Percentiles rank a stretch among this genome's conserved stretches.
Evolutionary conservation across 2,113 vertebrate species (phyloP).

Genomic region (Notiomystis cincta): DNA sequence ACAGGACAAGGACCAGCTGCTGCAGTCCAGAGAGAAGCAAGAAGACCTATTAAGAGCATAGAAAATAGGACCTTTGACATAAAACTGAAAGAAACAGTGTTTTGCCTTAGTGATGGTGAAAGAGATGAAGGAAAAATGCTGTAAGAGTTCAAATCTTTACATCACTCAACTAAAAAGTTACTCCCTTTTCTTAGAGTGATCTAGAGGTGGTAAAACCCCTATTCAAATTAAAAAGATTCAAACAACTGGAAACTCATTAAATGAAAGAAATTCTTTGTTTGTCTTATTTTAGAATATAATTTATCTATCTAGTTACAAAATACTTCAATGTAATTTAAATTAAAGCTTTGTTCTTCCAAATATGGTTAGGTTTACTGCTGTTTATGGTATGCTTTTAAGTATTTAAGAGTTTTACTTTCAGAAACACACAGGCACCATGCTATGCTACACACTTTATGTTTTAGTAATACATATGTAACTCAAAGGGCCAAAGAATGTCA

Average conservation of each 20-base stretch:
- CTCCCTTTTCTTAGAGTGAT: background rate
- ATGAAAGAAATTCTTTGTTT: background rate
- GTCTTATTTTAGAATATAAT: background rate
- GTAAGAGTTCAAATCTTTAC: background rate
- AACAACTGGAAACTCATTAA: background rate
- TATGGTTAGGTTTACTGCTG: background rate
- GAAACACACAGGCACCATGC: slow-evolving; percentile 19
- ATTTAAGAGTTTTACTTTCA: slow-evolving; percentile 66
- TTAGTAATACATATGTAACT: slow-evolving; percentile 64
- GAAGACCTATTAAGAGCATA: background rate
- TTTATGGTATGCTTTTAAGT: slow-evolving; percentile 51
- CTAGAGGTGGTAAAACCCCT: background rate
- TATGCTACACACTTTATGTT: slow-evolving; percentile 54
- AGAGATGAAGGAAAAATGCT: background rate
- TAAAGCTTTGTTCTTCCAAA: background rate
- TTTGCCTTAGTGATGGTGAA: background rate
- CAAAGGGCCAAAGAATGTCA: slow-evolving; percentile 61
- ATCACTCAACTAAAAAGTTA: background rate
- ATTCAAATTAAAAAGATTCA: background rate
- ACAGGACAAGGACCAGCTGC: background rate
- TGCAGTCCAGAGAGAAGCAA: background rate
- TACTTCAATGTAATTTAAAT: background rate
- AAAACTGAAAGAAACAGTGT: background rate
- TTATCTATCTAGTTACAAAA: background rate
- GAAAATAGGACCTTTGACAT: background rate